Base-by-base conservation (phyloP, 2,113 vertebrate species). In the Triplophysa siluroides region DNA sequence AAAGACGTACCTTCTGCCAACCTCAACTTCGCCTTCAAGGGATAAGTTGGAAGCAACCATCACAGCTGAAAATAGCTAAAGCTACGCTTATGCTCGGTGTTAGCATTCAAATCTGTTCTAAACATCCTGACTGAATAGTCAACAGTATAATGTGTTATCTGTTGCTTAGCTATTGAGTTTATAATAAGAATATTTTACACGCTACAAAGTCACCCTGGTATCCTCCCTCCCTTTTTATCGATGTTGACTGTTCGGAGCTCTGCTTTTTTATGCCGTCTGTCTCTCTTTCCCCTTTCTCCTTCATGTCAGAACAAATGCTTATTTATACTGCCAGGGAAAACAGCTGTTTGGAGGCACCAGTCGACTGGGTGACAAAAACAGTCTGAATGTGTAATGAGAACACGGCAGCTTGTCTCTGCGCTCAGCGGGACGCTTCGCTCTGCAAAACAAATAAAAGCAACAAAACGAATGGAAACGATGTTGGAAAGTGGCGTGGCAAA, bases 371-470 rank as follows among this genome's bases (percentile, higher is more conserved):
- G 85, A 86, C 84, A 83, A 82, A 76, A 89, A 89, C 88, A 87
- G 87, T 86, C 76, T 88, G 89, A 90, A 89, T 89, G 71, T 86
- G 88, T 91, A 90, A 91, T 90, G 88, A 88, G 84, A 88, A 90
- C 86, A 87, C 43, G 71, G 83, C 23, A 76, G 81, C 86, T 88
- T 88, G 88, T 90, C 72, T 78, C 85, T 62, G 81, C 70, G 54
- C 82, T 83, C 89, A 69, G 90, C 84, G 86, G 87, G 33, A 89
- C 86, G 83, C 84, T 78, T 21, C 76, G 85, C 84, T 81, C 85
- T 83, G 70, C 71, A 67, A 90, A 90, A 84, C 81, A 81, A 90
- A 88, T 89, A 87, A 88, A 89, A 71, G 74, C 85, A 83, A 84
- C 83, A 82, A 86, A 86, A 91, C 87, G 85, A 89, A 84, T 77